Base-by-base conservation (phyloP, 2,113 vertebrate species). In the Dromiciops gliroides region DNA sequence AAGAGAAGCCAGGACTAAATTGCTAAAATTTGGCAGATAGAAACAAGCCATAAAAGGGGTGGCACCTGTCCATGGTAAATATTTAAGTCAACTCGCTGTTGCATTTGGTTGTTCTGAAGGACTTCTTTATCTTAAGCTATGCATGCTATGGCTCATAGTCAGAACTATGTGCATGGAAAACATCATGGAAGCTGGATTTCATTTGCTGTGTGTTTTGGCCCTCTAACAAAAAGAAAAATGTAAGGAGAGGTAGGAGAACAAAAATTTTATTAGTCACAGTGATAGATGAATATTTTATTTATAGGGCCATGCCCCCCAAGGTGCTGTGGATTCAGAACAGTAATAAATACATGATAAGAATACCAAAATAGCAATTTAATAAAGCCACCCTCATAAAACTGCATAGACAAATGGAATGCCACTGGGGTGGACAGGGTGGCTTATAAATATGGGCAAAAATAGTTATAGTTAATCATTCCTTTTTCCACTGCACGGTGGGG, bases 261-360 rank as follows among this genome's bases (percentile, higher is more conserved):
- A 52, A 48, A 94, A 50, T 50, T 91, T 51, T 31, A 51, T 91
- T 24, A 91, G 48, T 92, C 22, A 2, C 89, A 8, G 50, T 83
- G 60, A 94, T 90, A 26, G 92, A 90, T 48, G 95, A 91, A 19
- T 83, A 44, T 96, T 95, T 94, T 91, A 88, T 93, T 92, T 93
- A 60, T 75, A 53, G 90, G 24, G 10, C 56, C 25, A 11, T 50
- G 92, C 47, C n/a, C 89, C 26, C 93, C 37, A 50, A 89, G 48
- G 56, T 90, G 48, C 90, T 56, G 3, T 48, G 48, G 44, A 23
- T 92, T 44, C 3, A 31, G 51, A 50, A 37, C n/a, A 92, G 50
- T 90, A 92, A 92, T 83, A 93, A 93, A 60, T 16, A 67, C 52
- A 24, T 9, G 37, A 51, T 48, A 28, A 8, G 50, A 95, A 93